Conservation (phyloP, 2,113 vertebrate genomes). For the Epinephelus fuscoguttatus region DNA sequence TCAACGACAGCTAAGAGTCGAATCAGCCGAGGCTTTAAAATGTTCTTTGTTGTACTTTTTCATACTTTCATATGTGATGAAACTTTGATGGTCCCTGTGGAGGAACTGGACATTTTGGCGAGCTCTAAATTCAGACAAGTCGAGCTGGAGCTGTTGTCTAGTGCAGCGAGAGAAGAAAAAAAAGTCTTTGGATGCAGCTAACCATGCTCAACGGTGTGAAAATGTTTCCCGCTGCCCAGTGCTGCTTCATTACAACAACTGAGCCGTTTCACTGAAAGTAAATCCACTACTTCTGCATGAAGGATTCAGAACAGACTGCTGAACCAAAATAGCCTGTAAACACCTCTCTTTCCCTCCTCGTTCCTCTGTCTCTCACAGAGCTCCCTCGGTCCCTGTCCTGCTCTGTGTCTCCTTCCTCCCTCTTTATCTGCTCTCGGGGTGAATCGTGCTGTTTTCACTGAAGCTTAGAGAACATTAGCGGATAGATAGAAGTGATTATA, state of each 20-base stretch:
- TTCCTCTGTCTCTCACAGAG: slow-evolving; percentile 2
- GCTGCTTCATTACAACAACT: slow-evolving; percentile 39
- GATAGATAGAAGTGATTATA: slow-evolving; percentile 18
- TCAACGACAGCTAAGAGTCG: neutral
- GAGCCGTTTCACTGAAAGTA: slow-evolving; percentile 33
- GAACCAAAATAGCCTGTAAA: slow-evolving; percentile 55
- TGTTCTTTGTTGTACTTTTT: neutral
- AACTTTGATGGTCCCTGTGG: neutral
- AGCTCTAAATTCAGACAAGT: neutral
- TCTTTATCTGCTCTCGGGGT: neutral
- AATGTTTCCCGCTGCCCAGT: slow-evolving; percentile 10
- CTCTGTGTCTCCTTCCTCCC: neutral
- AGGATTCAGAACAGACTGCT: slow-evolving; percentile 39
- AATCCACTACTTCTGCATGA: slow-evolving; percentile 66
- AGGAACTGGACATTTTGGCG: neutral
- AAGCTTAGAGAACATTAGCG: neutral
- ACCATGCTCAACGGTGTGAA: slow-evolving; percentile 26
- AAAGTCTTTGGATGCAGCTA: slow-evolving; percentile 10
- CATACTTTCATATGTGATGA: neutral
- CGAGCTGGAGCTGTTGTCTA: neutral
- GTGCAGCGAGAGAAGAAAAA: neutral
- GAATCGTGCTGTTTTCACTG: neutral
- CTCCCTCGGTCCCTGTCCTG: neutral
- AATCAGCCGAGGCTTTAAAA: neutral
- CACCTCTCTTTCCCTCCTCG: slow-evolving; percentile 42